Percentiles rank a stretch among this genome's conserved stretches.
These are phyloP conservation scores for Etheostoma spectabile DNA, from an alignment of 2,113 vertebrate species.

Conservation along the genomic window DNA sequence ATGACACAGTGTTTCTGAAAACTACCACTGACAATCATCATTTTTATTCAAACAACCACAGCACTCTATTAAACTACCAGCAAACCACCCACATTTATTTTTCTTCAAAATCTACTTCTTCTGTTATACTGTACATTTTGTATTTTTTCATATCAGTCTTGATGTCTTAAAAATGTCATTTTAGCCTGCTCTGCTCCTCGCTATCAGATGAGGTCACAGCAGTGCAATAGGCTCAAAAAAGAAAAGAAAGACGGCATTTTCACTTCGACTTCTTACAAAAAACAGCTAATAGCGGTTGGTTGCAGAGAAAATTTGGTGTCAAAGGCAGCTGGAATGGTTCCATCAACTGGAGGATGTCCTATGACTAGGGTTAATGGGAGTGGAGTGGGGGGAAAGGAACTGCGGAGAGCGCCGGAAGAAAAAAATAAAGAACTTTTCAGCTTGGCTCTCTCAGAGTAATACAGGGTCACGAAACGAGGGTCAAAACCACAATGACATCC, in stretches of 20 bases:
- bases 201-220: constrained; percentile 77
- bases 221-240: constrained; percentile 66
- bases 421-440: constrained; percentile 78
- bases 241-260: constrained; percentile 60
- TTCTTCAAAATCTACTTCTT: constrained; percentile 37
- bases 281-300: constrained; percentile 75
- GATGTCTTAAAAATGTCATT: constrained; percentile 72
- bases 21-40: constrained; percentile 23
- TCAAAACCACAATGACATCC: constrained; percentile 73
- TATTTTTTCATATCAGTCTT: constrained; percentile 36
- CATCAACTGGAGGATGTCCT: constrained; percentile 81
- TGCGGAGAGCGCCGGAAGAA: constrained; percentile 59
- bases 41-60: constrained; percentile 42
- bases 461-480: constrained; percentile 77
- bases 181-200: constrained; percentile 59
- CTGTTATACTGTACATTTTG: constrained; percentile 32
- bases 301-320: constrained; percentile 79
- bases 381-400: constrained; percentile 74
- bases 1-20: constrained; percentile 14
- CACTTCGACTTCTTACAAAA: constrained; percentile 75
- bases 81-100: constrained; percentile 26
- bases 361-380: constrained; percentile 83
- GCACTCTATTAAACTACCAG: constrained; percentile 28
- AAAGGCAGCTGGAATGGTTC: constrained; percentile 81
- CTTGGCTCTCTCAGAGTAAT: constrained; percentile 79